Base-by-base conservation (phyloP, 2,888 invertebrate species). In the Sphecodes monilicornis region DNA sequence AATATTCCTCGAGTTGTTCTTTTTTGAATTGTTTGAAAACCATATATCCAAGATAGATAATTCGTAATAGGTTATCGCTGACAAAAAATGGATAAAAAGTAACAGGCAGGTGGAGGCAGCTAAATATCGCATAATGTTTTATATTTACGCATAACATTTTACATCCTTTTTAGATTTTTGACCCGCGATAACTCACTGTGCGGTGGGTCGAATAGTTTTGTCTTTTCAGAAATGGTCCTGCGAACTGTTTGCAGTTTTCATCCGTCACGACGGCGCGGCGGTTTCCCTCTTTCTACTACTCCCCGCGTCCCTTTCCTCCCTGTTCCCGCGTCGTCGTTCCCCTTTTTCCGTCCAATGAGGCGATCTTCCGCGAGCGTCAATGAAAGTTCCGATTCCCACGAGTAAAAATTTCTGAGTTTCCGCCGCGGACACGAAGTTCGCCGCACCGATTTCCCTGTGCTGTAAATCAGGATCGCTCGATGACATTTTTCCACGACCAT, bases 391-490 rank as follows among this genome's bases (percentile, higher is more conserved):
- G 82, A 86, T 78, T 79, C 82, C 78, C 72, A 76, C 66, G 89
- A 78, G 84, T 46, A 84, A 87, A 90, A 90, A 90, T 90, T 90
- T 89, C 88, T 80, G 85, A 89, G 80, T 88, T 90, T 86, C 84
- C 86, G 84, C 74, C 77, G 82, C 82, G 86, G 80, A 86, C 85
- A 80, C 87, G 86, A 91, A 90, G 87, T 90, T 89, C 81, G 78
- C 82, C 86, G 82, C 86, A 85, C 90, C 92, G 92, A 92, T 93
- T 93, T 92, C 90, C 91, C 91, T 89, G 76, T 86, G 85, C 89
- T 89, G 92, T 93, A 93, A 92, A 93, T 93, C 93, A 93, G 92
- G 90, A 92, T 93, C 91, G 92, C 85, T 89, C 89, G 87, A 90
- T 90, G 91, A 92, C 92, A 92, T 92, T 91, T 91, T 91, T 90